Evolutionary conservation across 2,113 vertebrate genomes (phyloP).

Genomic region (Oryzias woworae): DNA sequence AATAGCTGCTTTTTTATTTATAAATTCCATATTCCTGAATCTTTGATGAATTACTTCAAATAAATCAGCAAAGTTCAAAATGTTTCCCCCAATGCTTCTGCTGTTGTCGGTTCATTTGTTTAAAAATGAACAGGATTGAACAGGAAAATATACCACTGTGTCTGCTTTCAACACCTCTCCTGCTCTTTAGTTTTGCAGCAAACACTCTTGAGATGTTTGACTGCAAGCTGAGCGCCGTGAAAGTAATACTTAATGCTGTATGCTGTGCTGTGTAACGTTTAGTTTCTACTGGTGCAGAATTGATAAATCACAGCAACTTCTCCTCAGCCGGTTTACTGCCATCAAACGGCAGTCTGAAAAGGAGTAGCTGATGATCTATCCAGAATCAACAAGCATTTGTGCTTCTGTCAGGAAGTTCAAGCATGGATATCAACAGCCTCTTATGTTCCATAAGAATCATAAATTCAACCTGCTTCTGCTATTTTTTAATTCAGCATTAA

Average conservation of each 20-base stretch:
- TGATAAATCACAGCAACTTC: slow-evolving; percentile 13
- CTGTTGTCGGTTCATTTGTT: slow-evolving; percentile 39
- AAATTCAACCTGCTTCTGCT: slow-evolving; percentile 55
- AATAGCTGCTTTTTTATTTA: no score
- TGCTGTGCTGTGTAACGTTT: slow-evolving; percentile 9
- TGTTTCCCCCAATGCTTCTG: slow-evolving; percentile 40
- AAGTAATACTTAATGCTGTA: slow-evolving; percentile 1
- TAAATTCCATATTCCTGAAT: neutral
- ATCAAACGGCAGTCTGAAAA: slow-evolving; percentile 27
- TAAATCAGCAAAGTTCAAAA: slow-evolving; percentile 52
- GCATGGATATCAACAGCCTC: neutral
- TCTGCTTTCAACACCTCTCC: slow-evolving; percentile 30
- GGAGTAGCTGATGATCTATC: slow-evolving; percentile 30
- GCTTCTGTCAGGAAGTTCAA: slow-evolving; percentile 19
- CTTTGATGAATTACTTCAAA: neutral
- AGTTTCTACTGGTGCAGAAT: slow-evolving; percentile 1
- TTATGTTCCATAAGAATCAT: slow-evolving; percentile 23
- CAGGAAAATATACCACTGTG: neutral
- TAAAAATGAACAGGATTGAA: slow-evolving; percentile 42
- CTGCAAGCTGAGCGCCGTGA: slow-evolving; percentile 16
- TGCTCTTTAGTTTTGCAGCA: slow-evolving; percentile 55
- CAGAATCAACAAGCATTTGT: slow-evolving; percentile 17
- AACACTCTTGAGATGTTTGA: slow-evolving; percentile 14
- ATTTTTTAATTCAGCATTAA: slow-evolving; percentile 26
- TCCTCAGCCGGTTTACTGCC: slow-evolving; percentile 20